Conservation (phyloP, 2,113 vertebrate species). For the Ursus arctos region DNA sequence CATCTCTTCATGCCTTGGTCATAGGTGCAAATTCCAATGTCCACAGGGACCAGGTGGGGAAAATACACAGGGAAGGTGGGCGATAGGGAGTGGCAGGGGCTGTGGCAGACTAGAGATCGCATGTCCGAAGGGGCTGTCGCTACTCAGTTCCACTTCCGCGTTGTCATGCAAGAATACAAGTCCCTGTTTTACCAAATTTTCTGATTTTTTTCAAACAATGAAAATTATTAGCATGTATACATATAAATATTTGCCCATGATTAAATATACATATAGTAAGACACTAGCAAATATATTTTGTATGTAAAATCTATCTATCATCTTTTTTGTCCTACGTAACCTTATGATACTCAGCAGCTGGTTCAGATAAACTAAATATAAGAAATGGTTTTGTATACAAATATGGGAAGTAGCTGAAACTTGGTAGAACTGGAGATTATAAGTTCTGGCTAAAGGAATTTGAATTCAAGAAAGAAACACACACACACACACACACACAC, state of each 20-base stretch:
- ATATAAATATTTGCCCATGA: neutral
- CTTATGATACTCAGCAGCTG: neutral
- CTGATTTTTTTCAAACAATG: neutral
- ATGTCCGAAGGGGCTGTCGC: too few species aligned
- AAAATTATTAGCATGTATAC: neutral
- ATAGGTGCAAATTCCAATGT: neutral
- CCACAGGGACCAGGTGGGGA: neutral
- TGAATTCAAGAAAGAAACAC: neutral
- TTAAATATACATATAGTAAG: neutral
- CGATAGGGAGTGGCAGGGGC: fast-evolving
- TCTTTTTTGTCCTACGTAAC: neutral
- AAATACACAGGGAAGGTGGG: neutral
- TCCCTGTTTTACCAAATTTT: neutral
- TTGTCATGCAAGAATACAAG: neutral
- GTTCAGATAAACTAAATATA: neutral
- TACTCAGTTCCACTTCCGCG: neutral
- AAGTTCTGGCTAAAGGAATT: neutral
- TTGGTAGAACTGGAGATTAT: neutral
- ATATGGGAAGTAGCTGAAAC: neutral
- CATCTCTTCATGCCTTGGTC: neutral
- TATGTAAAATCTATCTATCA: neutral
- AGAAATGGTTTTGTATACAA: neutral
- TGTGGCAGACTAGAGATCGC: neutral
- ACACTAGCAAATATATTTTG: neutral
- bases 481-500: neutral